A percentile compares a stretch with the other conserved stretches of the same genome.
These are phyloP conservation scores for Zapus hudsonius DNA, from an alignment of 2,113 vertebrate genomes.

Conservation along the genomic window DNA sequence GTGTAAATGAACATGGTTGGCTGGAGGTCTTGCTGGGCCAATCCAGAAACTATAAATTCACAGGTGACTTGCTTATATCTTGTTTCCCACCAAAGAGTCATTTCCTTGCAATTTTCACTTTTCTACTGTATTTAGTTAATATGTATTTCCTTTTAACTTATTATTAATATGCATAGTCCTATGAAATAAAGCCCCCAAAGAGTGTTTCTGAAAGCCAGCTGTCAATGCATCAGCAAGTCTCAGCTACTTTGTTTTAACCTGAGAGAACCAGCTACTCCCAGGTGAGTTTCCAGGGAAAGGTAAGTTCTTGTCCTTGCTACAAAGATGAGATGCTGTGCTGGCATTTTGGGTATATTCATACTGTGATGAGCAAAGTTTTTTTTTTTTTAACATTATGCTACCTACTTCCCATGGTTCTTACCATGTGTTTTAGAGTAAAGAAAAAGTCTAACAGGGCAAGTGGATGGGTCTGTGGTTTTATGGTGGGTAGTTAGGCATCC, in stretches of 20 bases:
- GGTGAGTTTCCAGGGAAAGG: conserved; percentile 1
- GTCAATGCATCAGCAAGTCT: neutral
- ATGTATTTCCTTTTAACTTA: conserved; percentile 47
- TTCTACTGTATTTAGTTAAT: conserved; percentile 8
- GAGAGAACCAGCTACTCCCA: neutral
- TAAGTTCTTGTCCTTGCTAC: neutral
- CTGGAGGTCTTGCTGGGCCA: conserved; percentile 47
- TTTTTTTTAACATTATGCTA: neutral
- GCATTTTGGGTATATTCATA: neutral
- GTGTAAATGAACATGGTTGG: conserved; percentile 17
- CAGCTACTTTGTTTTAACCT: neutral
- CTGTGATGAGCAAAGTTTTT: neutral
- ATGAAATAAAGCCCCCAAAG: no score
- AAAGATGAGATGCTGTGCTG: neutral
- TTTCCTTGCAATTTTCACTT: neutral
- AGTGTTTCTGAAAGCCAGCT: neutral
- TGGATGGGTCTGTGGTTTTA: neutral
- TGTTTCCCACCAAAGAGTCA: conserved; percentile 26
- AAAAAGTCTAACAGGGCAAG: neutral
- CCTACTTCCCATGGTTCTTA: neutral
- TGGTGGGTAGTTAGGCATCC: neutral
- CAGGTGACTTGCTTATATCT: neutral
- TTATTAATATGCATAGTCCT: neutral
- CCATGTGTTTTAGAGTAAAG: neutral
- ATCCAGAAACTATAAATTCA: conserved; percentile 38